These are phyloP conservation scores for Festucalex cinctus DNA, from an alignment of 2,113 vertebrate species.

Conservation along the genomic window DNA sequence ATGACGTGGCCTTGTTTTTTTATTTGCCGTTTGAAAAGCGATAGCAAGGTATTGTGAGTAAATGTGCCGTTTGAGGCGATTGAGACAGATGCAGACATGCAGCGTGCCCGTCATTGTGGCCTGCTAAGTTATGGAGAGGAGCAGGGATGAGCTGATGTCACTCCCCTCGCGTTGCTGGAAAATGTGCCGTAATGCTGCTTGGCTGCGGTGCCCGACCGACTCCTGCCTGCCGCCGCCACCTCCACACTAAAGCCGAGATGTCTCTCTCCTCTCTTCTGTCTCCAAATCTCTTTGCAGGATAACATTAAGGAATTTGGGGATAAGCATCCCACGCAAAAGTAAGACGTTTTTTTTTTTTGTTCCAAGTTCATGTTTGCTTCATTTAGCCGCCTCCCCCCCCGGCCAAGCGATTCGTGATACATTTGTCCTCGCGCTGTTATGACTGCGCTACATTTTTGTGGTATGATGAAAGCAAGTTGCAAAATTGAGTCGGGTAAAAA, in stretches of 20 bases:
- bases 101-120: conserved; percentile 57
- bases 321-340: conserved; percentile 90
- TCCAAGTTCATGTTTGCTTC: conserved; percentile 56
- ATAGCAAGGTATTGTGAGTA: conserved; percentile 27
- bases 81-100: conserved; percentile 52
- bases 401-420: conserved; percentile 53
- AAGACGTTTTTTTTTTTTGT: conserved; percentile 66
- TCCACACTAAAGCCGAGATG: conserved; percentile 45
- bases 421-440: conserved; percentile 53
- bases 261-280: conserved; percentile 57
- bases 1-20: too few species aligned
- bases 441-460: conserved; percentile 51
- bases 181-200: conserved; percentile 72
- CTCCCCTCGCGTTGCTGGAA: conserved; percentile 72
- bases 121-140: conserved; percentile 56
- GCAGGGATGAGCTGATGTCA: conserved; percentile 76
- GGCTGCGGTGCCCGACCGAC: conserved; percentile 63
- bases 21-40: neutral
- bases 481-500: conserved; percentile 40
- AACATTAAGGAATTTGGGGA: conserved; percentile 95
- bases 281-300: conserved; percentile 76
- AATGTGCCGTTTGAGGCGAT: conserved; percentile 12
- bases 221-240: conserved; percentile 14
- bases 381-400: conserved; percentile 49
- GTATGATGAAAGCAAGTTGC: conserved; percentile 39